phyloP scores from a whole-genome alignment of 53 echinoderm and acorn worm species.

The Glandiceps talaboti region DNA sequence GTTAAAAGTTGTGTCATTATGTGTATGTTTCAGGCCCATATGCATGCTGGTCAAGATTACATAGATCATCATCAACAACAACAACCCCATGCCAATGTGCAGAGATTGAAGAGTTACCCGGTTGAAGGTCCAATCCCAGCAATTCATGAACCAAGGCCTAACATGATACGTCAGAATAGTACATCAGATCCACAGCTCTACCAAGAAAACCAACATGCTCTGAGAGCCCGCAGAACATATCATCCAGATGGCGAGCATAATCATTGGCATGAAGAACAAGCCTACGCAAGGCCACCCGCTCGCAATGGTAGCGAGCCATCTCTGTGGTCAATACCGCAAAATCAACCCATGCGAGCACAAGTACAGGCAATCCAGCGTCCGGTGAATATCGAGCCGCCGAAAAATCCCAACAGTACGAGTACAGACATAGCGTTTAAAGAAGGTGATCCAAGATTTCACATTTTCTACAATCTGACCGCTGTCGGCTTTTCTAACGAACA shows the following conservation, averaged over 20 bases:
- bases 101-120: background rate
- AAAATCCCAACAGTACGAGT: background rate
- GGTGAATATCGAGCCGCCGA: background rate
- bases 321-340: background rate
- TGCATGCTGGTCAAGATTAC: too few relatives aligned
- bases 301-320: background rate
- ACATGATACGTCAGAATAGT: background rate
- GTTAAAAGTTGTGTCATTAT: too few relatives aligned
- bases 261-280: background rate
- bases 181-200: background rate
- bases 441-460: constrained; percentile 15
- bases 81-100: background rate
- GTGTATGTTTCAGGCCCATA: too few relatives aligned
- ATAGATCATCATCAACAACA: too few relatives aligned
- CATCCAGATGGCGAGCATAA: background rate
- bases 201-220: background rate
- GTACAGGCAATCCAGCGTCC: background rate
- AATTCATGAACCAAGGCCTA: background rate
- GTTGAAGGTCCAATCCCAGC: background rate
- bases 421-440: background rate
- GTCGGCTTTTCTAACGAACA: constrained; percentile 2
- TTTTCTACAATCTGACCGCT: constrained; percentile 8
- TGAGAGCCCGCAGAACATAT: background rate
- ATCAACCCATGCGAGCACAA: background rate
- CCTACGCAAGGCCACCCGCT: background rate